Base-by-base conservation (phyloP, 2,797 vertebrate species). In the Clarias fuscus region DNA sequence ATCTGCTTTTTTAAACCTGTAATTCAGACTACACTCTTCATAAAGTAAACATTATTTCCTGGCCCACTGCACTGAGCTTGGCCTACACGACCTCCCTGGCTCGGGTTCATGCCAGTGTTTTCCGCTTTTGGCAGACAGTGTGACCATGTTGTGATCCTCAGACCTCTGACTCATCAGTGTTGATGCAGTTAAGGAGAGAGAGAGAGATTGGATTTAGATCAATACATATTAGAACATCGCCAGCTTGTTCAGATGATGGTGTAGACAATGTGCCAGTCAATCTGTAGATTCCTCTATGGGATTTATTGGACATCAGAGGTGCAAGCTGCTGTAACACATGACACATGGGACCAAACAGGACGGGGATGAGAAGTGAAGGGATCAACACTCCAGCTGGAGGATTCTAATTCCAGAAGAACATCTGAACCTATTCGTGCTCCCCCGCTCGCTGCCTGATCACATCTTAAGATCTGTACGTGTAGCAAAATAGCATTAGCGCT, bases 241-340 rank as follows among this genome's bases (percentile, higher is more conserved):
- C 79, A 81, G 40, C 79, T 67, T 67, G 78, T 37, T 37, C 37
- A 18, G 61, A 80, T 48, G 61, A 61, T n/a, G 37, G 13, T 43
- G 13, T 64, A 64, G 61, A 43, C 59, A 43, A 27, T 24, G 24
- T 81, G 79, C 61, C 79, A 81, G 62, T 48, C 61, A 48, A 65
- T 48, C 79, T 67, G 79, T 40, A 65, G 37, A 43, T 81, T 43
- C 24, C 24, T 40, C 61, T 10, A 1, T 65, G 79, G 78, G 79
- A 67, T 67, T 67, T 81, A 81, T 81, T 48, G 79, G 37, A 81
- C 62, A 81, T 67, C 62, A 53, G 79, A 48, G 61, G 40, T 81
- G 11, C 62, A 65, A 81, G 62, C 37, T 81, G 79, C 79, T 81
- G 37, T 11, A 62, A 81, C 79, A 81, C 79, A 67, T 81, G 78